Evolutionary conservation across 2,888 invertebrate species (phyloP), one percentile per base, ranked within the genome.

Genomic region (Ommatoiulus sabulosus): DNA sequence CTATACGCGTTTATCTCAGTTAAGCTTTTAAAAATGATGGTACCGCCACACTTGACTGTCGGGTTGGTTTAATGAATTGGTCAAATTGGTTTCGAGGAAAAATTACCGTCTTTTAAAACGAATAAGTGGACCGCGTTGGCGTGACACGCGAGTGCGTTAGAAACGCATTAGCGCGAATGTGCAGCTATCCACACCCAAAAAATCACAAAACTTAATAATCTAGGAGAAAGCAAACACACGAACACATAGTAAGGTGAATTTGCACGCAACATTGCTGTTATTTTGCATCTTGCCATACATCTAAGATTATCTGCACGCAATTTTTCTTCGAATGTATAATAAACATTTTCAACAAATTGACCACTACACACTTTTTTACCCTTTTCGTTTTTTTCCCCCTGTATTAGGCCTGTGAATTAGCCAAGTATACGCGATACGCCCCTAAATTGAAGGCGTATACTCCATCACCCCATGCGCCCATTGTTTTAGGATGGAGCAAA

Each of bases 241-340:
- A 63, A 63, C 63, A 72, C 72, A 72, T n/a, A 24, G 63, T 63
- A 15, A 63, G 63, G 72, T 72, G 72, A 24, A 72, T 72, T 72
- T 72, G 72, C 72, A 72, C 72, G 72, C 72, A 72, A 72, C 72
- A 72, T 72, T 72, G 72, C 72, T 72, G 24, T 24, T 72, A 72
- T 72, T 72, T 72, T 72, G 72, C 72, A 72, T 72, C 72, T 24
- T 72, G 72, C 72, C 72, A 72, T 72, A 63, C 72, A 72, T 24
- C 72, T 72, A 72, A 72, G 72, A 72, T 72, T 72, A 72, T 72
- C 72, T 72, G 72, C 72, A 72, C 72, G 72, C 72, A 72, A 72
- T 72, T 72, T 72, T 72, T 63, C 72, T 72, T 72, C 72, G 72
- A 72, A 72, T 24, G 72, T 24, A 72, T 20, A 72, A 72, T 24